Base-by-base conservation (phyloP, 2,888 invertebrate genomes). In the Erebia epiphron region DNA sequence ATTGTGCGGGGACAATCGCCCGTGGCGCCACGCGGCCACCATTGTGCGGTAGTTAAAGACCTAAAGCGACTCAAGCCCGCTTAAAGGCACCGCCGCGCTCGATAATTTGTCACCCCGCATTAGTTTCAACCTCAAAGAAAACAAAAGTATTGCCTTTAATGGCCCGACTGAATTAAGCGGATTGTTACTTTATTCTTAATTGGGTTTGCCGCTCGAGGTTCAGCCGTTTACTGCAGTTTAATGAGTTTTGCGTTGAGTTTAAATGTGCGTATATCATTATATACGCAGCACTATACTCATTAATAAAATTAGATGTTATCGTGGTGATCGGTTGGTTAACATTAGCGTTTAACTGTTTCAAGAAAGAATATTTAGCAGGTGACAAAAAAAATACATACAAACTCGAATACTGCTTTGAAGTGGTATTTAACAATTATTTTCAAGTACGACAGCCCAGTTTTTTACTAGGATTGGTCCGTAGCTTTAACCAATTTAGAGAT, bases 31-130 rank as follows among this genome's bases (percentile, higher is more conserved):
- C 63, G 67, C 76, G 78, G 78, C 76, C 77, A 78, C 83, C 84
- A 85, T 87, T 86, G 86, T 87, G 81, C 73, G 72, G 78, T 73
- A 74, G 82, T 83, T 77, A 78, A 54, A 61, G 61, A 58, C 14
- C 57, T 35, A n/a, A 67, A 60, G 67, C 67, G 67, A 41, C 61
- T 13, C 21, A 35, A 50, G 50, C 60, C 67, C 21, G n/a, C 57
- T 58, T 16, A 90, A 90, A 88, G 87, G 79, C 79, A 81, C 90
- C 89, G 91, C 83, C 77, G 66, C 79, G 78, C 77, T 77, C 76
- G 81, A 85, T 85, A 87, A 91, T 91, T 90, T 90, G 90, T 91
- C 91, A 91, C 87, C 87, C 83, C 77, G 79, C 79, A 63, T 78
- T 77, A 77, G 78, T 78, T 75, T 76, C 68, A 63, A 52, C 70